These are phyloP conservation scores for Dendroctonus valens DNA, from an alignment of 1,140 invertebrate genomes.

Conservation along the genomic window DNA sequence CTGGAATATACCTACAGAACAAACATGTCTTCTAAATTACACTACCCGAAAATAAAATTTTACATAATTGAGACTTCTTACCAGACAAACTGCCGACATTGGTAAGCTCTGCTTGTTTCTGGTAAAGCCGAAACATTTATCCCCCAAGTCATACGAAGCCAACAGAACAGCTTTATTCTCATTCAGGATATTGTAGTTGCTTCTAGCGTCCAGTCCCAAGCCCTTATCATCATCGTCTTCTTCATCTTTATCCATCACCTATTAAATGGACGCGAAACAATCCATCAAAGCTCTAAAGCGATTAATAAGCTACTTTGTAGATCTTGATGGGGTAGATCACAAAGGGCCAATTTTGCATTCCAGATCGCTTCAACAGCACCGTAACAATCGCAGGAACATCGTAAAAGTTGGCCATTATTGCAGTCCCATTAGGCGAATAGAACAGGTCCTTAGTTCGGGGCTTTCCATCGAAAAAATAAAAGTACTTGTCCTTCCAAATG, in stretches of 20 bases:
- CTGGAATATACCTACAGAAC: slow-evolving; percentile 51
- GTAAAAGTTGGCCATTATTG: slow-evolving; percentile 55
- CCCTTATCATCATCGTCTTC: slow-evolving; percentile 52
- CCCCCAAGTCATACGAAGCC: slow-evolving; percentile 56
- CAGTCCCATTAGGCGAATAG: slow-evolving; percentile 44
- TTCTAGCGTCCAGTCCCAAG: slow-evolving; percentile 47
- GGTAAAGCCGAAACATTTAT: slow-evolving; percentile 55
- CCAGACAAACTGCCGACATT: slow-evolving; percentile 54
- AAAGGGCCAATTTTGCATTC: slow-evolving; percentile 55
- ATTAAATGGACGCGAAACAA: background rate
- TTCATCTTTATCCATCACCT: slow-evolving; percentile 38
- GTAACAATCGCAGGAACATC: slow-evolving; percentile 52
- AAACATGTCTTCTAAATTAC: background rate
- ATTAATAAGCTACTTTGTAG: slow-evolving; percentile 46
- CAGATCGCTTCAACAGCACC: slow-evolving; percentile 53
- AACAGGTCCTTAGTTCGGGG: slow-evolving; percentile 50
- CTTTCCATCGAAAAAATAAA: slow-evolving; percentile 56
- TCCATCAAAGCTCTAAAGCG: background rate
- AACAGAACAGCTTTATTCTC: slow-evolving; percentile 56
- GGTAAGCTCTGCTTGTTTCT: slow-evolving; percentile 55
- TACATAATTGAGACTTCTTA: slow-evolving; percentile 7
- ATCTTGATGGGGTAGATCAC: slow-evolving; percentile 48
- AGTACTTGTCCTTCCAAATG: slow-evolving; percentile 57
- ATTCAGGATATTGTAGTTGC: slow-evolving; percentile 55
- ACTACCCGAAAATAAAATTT: too few relatives aligned